Evolutionary conservation across 2,888 invertebrate genomes (phyloP), one percentile per base, ranked within the genome.

Genomic region (Unio pictorum): DNA sequence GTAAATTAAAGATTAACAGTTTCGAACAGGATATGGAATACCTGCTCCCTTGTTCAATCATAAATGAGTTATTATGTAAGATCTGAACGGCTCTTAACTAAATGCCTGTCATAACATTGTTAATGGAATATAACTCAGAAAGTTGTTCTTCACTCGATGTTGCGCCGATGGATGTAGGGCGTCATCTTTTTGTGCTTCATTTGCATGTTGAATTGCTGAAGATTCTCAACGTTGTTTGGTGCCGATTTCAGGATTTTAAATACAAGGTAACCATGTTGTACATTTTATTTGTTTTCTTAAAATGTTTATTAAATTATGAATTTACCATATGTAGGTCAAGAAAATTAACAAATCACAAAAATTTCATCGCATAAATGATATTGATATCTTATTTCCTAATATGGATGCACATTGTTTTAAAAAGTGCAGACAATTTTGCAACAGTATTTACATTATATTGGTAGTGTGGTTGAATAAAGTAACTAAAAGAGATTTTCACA

Each of bases 151-250:
- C 75, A 60, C 71, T 72, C 3, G 75, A 78, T 28, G 68, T 76
- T n/a, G 71, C 74, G 63, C 76, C 76, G n/a, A 78, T 82, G 80
- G 85, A 86, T 72, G 83, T 84, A 23, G 85, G 85, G 28, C 79
- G 86, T 18, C 86, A 86, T 72, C 69, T 86, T 63, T 86, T 86
- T 75, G 80, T 86, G 56, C 81, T 86, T 26, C 84, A 86, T 67
- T 80, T 85, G 18, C 87, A 87, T 71, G 85, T 87, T 62, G 86
- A 87, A 79, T 82, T 86, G 73, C 78, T 86, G 63, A 86, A 86
- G 77, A 86, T 87, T 57, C 84, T 87, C 69, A 86, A 86, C 75
- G 79, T 86, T 34, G 85, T 87, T 70, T 86, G 87, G 87, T 85
- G 86, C 74, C 81, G 83, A 66, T 84, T 86, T 69, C 80, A 86